Evolutionary conservation across 2,888 invertebrate species (phyloP), one percentile per base, ranked within the genome.

Genomic region (Homarus gammarus): DNA sequence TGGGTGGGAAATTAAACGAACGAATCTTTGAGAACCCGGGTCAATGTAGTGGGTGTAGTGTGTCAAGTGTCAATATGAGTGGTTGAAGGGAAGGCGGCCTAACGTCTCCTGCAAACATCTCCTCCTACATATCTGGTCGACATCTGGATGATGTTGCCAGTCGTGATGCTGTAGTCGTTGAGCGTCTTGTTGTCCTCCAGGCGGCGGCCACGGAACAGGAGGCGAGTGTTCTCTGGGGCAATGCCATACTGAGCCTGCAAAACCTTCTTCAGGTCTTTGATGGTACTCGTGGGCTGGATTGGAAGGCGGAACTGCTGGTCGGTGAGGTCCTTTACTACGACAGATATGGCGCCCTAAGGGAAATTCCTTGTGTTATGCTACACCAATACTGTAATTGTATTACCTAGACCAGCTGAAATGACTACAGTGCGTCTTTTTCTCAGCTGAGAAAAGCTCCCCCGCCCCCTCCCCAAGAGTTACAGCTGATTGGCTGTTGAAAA

Each of bases 211-310:
- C 75, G 36, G 61, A 61, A 84, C 61, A 84, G 84, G 27, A 84
- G 75, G 36, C 84, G 27, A 6, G 75, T 84, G 75, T 73, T 61
- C 6, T 75, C 61, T 3, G 84, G 84, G 1, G 38, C n/a, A 31
- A 84, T 38, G 73, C 84, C 84, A 40, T 84, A 75, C 61, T 84
- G 56, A 0, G 73, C 75, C 31, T 84, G 38, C 15, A 84, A n/a
- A 0, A 27, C 27, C 31, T 61, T 61, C 75, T 84, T 84, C 40
- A 75, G 51, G n/a, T 73, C 22, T 1, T 15, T 6, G n/a, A 84
- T 40, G 0, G 75, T 84, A n/a, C n/a, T 18, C 0, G 0, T 38
- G 15, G 36, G n/a, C 5, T 72, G 40, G 6, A 84, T 70, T 2
- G 12, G 56, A 36, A 84, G 56, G 18, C 73, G 38, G 61, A 75